Base-by-base conservation (phyloP, 2,888 invertebrate species). In the Crepidodera aurea region DNA sequence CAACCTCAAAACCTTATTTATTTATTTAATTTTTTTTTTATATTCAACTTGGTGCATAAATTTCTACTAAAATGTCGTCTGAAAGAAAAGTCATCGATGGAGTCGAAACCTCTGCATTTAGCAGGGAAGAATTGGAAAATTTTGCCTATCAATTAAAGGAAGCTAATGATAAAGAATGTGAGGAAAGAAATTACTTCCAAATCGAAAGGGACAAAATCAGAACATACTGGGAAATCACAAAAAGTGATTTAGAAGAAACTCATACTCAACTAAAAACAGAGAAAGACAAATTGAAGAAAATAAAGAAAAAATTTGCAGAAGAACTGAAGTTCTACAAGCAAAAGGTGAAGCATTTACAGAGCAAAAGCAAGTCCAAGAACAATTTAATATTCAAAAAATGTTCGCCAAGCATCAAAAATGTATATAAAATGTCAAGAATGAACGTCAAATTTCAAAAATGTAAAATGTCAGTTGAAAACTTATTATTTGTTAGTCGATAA, bases 221-320 rank as follows among this genome's bases (percentile, higher is more conserved):
- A 70, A 94, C 94, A 2, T 96, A 96, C 79, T 98, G 97, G 97
- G 96, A 97, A 81, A 95, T 97, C 56, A 93, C 96, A 0, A 87
- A 93, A 69, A 89, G 92, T 72, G 94, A 97, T 77, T 82, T 96
- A 39, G 94, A 96, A 75, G 93, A 95, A 82, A 88, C 88, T 8
- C 88, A 89, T 76, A 90, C 93, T 3, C 85, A 86, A 73, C 77
- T 90, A 77, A 91, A 72, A 89, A 90, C 73, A 92, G 91, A 80
- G 92, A 96, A 77, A 85, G 93, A 70, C 94, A 94, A 69, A 91
- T 95, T 70, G 95, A 96, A 82, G 92, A 95, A 80, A 85, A 90
- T 0, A 89, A 91, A 70, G 94, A n/a, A 95, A 77, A 87, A 91
- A 73, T 94, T 96, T 76, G 94, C 96, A 77, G 88, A 89, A 25